phyloP scores from a whole-genome alignment of 2,797 vertebrate species.

The Spinus olivaceus region DNA sequence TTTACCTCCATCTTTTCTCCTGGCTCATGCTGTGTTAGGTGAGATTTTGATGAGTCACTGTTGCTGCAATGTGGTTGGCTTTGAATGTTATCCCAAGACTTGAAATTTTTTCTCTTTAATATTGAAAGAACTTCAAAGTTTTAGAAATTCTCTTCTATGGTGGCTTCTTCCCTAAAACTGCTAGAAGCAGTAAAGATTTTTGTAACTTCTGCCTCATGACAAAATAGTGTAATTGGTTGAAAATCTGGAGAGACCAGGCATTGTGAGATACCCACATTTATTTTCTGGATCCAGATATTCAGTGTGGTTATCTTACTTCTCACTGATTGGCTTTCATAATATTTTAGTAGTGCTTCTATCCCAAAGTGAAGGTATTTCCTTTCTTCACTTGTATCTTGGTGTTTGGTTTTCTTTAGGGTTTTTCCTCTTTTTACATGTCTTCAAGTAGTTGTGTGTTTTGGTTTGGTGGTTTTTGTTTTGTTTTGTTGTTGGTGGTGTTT shows the following conservation, averaged over 20 bases:
- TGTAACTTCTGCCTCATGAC: background rate
- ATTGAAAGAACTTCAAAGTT: background rate
- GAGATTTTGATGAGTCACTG: background rate
- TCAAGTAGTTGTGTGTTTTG: background rate
- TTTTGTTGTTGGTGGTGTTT: background rate
- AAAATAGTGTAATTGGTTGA: background rate
- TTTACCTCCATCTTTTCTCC: background rate
- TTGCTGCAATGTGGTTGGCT: background rate
- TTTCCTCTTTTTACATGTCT: background rate
- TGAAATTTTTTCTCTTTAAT: background rate
- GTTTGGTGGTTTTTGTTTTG: background rate
- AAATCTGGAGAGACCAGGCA: background rate
- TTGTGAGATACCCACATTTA: background rate
- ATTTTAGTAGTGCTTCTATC: background rate
- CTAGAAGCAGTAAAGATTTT: background rate
- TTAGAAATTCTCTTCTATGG: background rate
- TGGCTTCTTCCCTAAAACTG: background rate
- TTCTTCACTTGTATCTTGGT: background rate
- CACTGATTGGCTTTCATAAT: background rate
- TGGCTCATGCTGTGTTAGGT: background rate
- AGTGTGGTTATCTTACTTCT: background rate
- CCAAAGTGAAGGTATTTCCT: background rate
- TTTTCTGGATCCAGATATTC: background rate
- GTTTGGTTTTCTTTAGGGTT: background rate
- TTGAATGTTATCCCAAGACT: background rate